Percentiles rank a stretch among this genome's conserved stretches.
Conservation (phyloP, 2,797 vertebrate genomes). For the Cynopterus sphinx region DNA sequence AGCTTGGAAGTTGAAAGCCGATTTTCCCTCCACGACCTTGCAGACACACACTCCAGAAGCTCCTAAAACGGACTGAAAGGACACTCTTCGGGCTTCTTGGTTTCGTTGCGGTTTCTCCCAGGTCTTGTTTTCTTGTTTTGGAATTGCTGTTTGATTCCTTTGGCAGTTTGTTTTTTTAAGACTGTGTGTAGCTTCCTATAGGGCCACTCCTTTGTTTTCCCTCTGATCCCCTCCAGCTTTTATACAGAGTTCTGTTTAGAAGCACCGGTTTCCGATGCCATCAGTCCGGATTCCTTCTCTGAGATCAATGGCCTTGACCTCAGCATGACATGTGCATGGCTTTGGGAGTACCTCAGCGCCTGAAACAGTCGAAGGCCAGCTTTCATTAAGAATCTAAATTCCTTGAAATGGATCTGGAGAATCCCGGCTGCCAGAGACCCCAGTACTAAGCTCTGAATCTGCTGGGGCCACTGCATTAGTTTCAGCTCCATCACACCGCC, state of each 20-base stretch:
- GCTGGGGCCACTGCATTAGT: background rate
- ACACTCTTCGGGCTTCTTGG: slow-evolving; percentile 77
- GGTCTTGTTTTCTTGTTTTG: slow-evolving; percentile 43
- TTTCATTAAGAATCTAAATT: slow-evolving; percentile 57
- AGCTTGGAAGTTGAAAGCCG: slow-evolving; percentile 63
- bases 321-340: slow-evolving; percentile 56
- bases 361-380: slow-evolving; percentile 47
- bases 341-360: slow-evolving; percentile 62
- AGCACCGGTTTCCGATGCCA: background rate
- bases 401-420: slow-evolving; percentile 30
- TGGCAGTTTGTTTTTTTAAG: slow-evolving; percentile 46
- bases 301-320: slow-evolving; percentile 64
- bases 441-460: slow-evolving; percentile 27
- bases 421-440: slow-evolving; percentile 55
- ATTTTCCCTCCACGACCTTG: background rate
- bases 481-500: background rate
- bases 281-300: background rate
- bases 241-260: slow-evolving; percentile 60
- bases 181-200: slow-evolving; percentile 61
- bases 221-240: slow-evolving; percentile 72
- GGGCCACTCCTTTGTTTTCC: slow-evolving; percentile 16
- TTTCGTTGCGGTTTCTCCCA: slow-evolving; percentile 43
- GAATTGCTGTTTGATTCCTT: slow-evolving; percentile 31
- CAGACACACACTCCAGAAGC: slow-evolving; percentile 62
- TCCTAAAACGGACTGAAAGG: slow-evolving; percentile 69